These are phyloP conservation scores for Periphyllus acericola DNA, from an alignment of 2,888 invertebrate species.

Conservation along the genomic window DNA sequence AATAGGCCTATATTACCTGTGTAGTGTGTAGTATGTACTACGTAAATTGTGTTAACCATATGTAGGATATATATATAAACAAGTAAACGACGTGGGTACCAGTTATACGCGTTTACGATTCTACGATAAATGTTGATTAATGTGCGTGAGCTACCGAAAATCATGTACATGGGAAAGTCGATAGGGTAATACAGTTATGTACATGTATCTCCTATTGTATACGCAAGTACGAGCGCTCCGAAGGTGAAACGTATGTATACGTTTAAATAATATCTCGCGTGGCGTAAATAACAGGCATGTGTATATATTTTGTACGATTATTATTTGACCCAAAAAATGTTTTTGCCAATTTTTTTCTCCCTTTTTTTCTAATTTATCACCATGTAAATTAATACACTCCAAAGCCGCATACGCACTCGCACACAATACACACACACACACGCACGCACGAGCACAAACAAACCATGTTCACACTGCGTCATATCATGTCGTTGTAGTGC, in stretches of 20 bases:
- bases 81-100: background rate
- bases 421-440: background rate
- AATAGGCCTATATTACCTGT: too few relatives aligned
- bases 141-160: background rate
- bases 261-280: background rate
- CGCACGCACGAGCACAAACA: too few relatives aligned
- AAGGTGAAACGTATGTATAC: constrained; percentile 11
- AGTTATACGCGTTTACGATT: background rate
- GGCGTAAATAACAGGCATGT: background rate
- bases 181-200: background rate
- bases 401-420: background rate
- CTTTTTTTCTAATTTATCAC: background rate
- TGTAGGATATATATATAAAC: too few relatives aligned
- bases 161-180: background rate
- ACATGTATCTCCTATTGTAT: background rate
- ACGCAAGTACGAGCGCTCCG: background rate
- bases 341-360: constrained; percentile 30
- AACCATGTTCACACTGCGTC: background rate
- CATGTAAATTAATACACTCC: background rate
- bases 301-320: background rate
- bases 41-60: background rate
- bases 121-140: constrained; percentile 28
- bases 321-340: constrained; percentile 19
- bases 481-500: background rate
- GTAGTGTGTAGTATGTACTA: background rate